Base-by-base conservation (phyloP, 2,888 invertebrate species). In the Ectobius pallidus region DNA sequence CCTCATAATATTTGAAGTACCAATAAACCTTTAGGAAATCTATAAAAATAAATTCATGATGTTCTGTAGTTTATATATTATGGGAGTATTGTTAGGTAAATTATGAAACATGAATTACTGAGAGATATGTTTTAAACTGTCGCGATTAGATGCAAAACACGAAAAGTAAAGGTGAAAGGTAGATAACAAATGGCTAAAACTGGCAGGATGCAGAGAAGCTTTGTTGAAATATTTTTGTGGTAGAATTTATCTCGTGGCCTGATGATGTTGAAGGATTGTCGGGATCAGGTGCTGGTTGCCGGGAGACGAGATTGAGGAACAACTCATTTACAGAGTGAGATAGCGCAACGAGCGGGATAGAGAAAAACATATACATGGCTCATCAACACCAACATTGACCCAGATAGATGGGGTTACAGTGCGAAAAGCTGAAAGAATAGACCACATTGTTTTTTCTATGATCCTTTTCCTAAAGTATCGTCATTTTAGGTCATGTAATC, bases 181-280 rank as follows among this genome's bases (percentile, higher is more conserved):
- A 25, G 52, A 22, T 52, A 52, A 52, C 25, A 11, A 4, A 52
- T 22, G 20, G 25, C 52, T 14, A 7, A n/a, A 11, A 25, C 22
- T 11, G 25, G 52, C n/a, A 52, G 52, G 39, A 6, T 52, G 52
- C 14, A 25, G 52, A 18, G 18, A n/a, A 16, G 16, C 30, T 58
- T 1, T 30, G 58, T 16, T 46, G 30, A 65, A 65, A 46, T 65
- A 65, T 65, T 44, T 65, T 65, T 46, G 44, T 46, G 65, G 65
- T 7, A 14, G 46, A 65, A 65, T 65, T 46, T 65, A 65, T 65
- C 44, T 65, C 9, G 46, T n/a, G 27, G 65, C 11, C 65, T 65
- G 65, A 65, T 65, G 65, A 65, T 65, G 65, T 46, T 65, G 65
- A 65, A 65, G 46, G 46, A 65, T 65, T 22, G 65, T 27, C 27